Percentiles rank a stretch among this genome's conserved stretches.
phyloP scores from a whole-genome alignment of 1,140 invertebrate species.

The Megalopta genalis region DNA sequence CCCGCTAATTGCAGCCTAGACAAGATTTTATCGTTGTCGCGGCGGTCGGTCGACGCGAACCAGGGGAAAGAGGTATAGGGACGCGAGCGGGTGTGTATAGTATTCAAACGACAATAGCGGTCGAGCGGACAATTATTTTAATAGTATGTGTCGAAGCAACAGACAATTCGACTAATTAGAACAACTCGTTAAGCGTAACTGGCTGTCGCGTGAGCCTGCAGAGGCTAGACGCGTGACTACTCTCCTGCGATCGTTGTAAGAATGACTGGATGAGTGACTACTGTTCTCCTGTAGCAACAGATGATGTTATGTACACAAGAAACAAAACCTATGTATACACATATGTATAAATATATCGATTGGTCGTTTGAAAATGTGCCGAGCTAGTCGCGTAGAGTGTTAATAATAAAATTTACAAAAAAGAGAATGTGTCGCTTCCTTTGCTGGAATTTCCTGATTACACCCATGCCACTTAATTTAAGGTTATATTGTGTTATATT shows the following conservation, averaged over 20 bases:
- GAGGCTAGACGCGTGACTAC: not conserved
- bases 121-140: slow-evolving; percentile 8
- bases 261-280: not conserved
- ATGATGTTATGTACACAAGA: slow-evolving; percentile 22
- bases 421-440: not conserved
- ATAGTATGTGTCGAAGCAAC: not conserved
- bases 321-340: slow-evolving; percentile 27
- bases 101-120: slow-evolving; percentile 31
- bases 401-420: slow-evolving; percentile 58
- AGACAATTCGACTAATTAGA: slow-evolving; percentile 7
- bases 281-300: slow-evolving; percentile 21
- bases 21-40: slow-evolving; percentile 3
- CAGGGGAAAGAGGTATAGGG: too few species aligned
- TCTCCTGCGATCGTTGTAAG: not conserved
- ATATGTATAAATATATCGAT: slow-evolving; percentile 38
- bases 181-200: not conserved
- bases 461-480: too few species aligned
- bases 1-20: not conserved
- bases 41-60: not conserved
- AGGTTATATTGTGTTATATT: too few species aligned
- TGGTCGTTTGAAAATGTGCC: slow-evolving; percentile 42
- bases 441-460: too few species aligned
- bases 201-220: not conserved
- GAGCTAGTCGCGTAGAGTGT: slow-evolving; percentile 45
- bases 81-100: not conserved